Conservation (phyloP, 2,113 vertebrate species). For the Connochaetes taurinus region DNA sequence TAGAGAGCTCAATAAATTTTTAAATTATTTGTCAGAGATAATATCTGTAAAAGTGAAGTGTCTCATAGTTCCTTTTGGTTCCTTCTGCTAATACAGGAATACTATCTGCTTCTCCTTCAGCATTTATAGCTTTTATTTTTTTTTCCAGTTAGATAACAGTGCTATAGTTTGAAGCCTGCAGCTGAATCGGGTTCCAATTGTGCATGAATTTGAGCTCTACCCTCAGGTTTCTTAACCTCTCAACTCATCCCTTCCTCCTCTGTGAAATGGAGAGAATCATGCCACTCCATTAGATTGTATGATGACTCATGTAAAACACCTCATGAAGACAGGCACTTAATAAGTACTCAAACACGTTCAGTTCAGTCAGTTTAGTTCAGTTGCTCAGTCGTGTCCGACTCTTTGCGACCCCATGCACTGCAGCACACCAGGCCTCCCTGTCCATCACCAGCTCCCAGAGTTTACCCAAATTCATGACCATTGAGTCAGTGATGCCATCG, state of each 20-base stretch:
- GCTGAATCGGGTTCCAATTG: neutral
- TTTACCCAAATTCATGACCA: neutral
- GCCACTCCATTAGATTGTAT: too few species aligned
- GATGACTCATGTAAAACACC: neutral
- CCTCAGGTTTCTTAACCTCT: neutral
- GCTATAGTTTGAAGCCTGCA: neutral
- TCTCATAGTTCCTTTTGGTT: neutral
- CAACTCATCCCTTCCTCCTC: neutral
- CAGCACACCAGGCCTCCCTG: neutral
- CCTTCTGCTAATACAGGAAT: neutral
- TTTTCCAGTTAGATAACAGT: neutral
- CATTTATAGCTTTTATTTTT: neutral
- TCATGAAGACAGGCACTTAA: neutral
- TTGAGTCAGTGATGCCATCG: neutral
- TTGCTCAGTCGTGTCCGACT: fast-evolving
- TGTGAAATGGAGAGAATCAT: neutral
- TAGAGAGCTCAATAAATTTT: neutral
- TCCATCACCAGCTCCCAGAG: fast-evolving
- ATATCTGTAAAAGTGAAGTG: neutral
- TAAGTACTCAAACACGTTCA: neutral
- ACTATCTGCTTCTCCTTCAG: neutral
- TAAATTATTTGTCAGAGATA: neutral
- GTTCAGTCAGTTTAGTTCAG: neutral
- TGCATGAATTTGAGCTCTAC: neutral
- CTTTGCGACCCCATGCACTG: neutral